phyloP scores from a whole-genome alignment of 1,140 invertebrate species.

The Rhizoglyphus robini region DNA sequence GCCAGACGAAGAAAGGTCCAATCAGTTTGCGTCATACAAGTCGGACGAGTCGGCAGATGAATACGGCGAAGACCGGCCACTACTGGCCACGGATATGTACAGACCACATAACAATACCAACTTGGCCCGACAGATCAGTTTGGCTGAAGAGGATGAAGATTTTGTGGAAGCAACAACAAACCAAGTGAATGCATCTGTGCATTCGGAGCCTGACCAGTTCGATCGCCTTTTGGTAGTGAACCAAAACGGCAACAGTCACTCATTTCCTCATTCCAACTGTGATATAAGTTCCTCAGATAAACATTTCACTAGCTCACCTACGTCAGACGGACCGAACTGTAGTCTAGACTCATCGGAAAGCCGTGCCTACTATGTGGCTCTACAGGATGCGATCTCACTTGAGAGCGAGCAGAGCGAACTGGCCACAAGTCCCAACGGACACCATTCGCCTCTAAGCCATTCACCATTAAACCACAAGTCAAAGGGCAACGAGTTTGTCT shows the following conservation, averaged over 20 bases:
- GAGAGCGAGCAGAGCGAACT: no score
- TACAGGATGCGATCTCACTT: no score
- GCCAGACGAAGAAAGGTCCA: background rate
- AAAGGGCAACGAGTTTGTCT: background rate
- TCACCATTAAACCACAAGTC: background rate
- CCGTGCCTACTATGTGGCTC: no score
- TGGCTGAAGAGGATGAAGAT: conserved; percentile 9
- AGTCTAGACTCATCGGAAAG: no score
- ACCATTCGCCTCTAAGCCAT: background rate
- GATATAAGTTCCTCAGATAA: background rate
- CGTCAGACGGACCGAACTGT: no score
- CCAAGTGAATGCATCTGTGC: no score
- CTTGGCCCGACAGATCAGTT: background rate
- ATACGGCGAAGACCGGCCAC: background rate
- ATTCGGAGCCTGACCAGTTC: no score
- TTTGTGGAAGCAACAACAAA: background rate
- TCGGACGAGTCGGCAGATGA: background rate
- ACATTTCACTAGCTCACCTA: background rate
- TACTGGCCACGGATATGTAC: background rate
- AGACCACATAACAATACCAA: background rate
- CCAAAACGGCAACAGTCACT: background rate
- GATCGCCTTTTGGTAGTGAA: no score
- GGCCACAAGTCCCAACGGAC: background rate
- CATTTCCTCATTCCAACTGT: background rate
- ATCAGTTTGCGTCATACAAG: background rate